Base-by-base conservation (phyloP, 2,113 vertebrate genomes). In the Pycnonotus jocosus region DNA sequence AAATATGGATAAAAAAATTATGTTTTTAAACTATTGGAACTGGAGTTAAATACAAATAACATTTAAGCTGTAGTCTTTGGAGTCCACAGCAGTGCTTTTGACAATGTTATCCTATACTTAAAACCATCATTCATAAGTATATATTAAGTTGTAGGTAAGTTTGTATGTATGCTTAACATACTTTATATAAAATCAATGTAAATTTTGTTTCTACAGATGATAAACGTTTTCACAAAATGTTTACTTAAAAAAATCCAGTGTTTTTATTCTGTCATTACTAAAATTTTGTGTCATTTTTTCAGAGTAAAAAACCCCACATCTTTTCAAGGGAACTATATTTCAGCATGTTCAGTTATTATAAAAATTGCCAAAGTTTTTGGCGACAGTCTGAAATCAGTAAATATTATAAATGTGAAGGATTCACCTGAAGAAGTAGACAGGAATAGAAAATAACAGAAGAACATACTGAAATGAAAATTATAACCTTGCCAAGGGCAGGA, bases 161-260 rank as follows among this genome's bases (percentile, higher is more conserved):
- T 87, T 85, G 54, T 76, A 81, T 60, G 66, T 61, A 91, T 81
- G 77, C 87, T 92, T 89, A 89, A 90, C 23, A 69, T 64, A 89
- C 45, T 87, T 89, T 50, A 66, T 73, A 85, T 89, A 81, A 92
- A 92, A 84, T 45, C 33, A 81, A 81, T 79, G 69, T 68, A 84
- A 73, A 84, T 66, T 72, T 70, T 89, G 47, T 92, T 93, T 72
- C 74, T 89, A 94, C 21, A 45, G 57, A 76, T 8, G n/a, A 91
- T 89, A 93, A 89, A 93, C 84, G 28, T 82, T 91, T 92, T 76
- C 80, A 96, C 44, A 87, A 69, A 68, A 45, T 45, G 50, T 68
- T 64, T 64, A 69, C 30, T 51, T 87, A 53, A 18, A 89, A 86
- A 60, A 65, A 58, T 82, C 30, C 11, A 38, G 16, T 72, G 9